Evolutionary conservation across 2,888 invertebrate species (phyloP).

Genomic region (Koerneria pararmatus): DNA sequence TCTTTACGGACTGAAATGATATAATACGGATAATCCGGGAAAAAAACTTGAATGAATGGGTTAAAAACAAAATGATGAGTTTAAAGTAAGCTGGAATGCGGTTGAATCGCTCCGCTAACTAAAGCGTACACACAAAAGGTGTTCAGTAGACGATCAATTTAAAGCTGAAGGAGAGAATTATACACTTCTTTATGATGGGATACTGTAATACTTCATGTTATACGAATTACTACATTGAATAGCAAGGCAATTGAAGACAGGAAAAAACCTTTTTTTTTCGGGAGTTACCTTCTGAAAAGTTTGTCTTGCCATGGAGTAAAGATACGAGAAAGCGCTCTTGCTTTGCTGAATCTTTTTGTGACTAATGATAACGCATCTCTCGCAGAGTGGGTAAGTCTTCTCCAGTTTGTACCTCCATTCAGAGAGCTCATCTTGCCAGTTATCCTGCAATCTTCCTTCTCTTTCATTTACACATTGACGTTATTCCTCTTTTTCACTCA

Average conservation of each 20-base stretch:
- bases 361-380: constrained; percentile 35
- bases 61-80: too few relatives aligned
- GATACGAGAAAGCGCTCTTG: constrained; percentile 13
- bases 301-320: too few relatives aligned
- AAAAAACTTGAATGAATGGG: too few relatives aligned
- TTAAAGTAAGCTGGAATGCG: too few relatives aligned
- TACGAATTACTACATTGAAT: too few relatives aligned
- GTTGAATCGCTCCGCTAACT: too few relatives aligned
- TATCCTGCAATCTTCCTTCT: constrained; percentile 22
- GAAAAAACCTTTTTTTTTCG: not conserved
- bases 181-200: not conserved
- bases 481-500: not conserved
- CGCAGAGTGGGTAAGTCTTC: constrained; percentile 38
- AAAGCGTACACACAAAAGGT: too few relatives aligned
- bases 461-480: not conserved
- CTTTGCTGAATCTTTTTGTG: constrained; percentile 33
- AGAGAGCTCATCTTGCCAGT: constrained; percentile 41
- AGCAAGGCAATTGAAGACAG: constrained; percentile 9
- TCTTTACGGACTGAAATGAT: too few relatives aligned
- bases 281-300: not conserved
- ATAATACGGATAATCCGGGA: too few relatives aligned
- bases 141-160: too few relatives aligned
- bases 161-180: not conserved
- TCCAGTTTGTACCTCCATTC: constrained; percentile 37
- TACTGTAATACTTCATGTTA: not conserved